Conservation (phyloP, 2,888 invertebrate genomes). For the Nudaria mundana region DNA sequence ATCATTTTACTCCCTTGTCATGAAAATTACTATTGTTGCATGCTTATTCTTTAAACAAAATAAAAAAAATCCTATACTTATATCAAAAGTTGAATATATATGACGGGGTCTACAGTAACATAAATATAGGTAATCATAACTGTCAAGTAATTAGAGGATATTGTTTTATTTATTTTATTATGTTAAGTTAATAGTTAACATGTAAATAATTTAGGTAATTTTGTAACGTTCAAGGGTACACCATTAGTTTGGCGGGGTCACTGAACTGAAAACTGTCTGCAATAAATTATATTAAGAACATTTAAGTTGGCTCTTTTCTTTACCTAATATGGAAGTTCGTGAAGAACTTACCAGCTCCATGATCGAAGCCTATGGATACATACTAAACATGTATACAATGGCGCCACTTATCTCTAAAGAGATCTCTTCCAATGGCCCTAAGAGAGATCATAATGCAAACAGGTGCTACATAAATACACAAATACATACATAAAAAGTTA, state of each 20-base stretch:
- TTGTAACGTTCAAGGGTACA: slow-evolving; percentile 58
- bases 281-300: slow-evolving; percentile 75
- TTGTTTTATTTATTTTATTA: slow-evolving; percentile 74
- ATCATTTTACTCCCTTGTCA: no score
- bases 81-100: background rate
- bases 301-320: slow-evolving; percentile 11
- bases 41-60: no score
- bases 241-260: slow-evolving; percentile 70
- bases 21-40: no score
- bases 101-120: slow-evolving; percentile 15
- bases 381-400: no score
- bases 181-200: slow-evolving; percentile 35
- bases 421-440: no score
- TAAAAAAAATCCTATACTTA: background rate
- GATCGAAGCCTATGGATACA: no score
- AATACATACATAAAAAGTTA: no score
- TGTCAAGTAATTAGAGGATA: slow-evolving; percentile 66
- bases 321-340: no score
- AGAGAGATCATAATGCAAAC: no score
- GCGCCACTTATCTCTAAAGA: no score
- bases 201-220: slow-evolving; percentile 70
- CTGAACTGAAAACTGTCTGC: slow-evolving; percentile 75
- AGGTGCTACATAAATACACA: no score
- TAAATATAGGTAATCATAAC: slow-evolving; percentile 43
- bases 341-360: no score